Percentiles rank a stretch among this genome's conserved stretches.
These are phyloP conservation scores for Noctua janthe DNA, from an alignment of 2,888 invertebrate genomes.

Conservation along the genomic window DNA sequence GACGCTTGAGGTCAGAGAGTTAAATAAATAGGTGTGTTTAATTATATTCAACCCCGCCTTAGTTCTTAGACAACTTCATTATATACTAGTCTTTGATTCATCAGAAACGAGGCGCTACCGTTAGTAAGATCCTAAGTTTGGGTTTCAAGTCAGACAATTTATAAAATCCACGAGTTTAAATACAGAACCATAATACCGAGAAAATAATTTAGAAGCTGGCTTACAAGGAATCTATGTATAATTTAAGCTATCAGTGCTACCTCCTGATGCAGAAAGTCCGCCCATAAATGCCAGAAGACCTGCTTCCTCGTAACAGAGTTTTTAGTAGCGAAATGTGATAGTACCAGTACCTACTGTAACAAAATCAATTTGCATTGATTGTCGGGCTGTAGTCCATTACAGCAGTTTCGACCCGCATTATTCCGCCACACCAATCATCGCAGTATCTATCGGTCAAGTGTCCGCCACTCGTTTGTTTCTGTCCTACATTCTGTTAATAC, in stretches of 20 bases:
- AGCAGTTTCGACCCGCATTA: constrained; percentile 5
- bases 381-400: neutral
- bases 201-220: too few species aligned
- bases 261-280: too few species aligned
- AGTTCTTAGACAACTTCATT: constrained; percentile 14
- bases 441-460: neutral
- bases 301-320: too few species aligned
- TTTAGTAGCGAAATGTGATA: neutral
- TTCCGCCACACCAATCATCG: neutral
- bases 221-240: too few species aligned
- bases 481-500: constrained; percentile 5
- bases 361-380: neutral
- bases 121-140: neutral
- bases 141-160: neutral
- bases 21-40: constrained; percentile 25
- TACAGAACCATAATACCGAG: too few species aligned
- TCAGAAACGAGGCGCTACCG: neutral
- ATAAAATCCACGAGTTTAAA: neutral
- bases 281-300: too few species aligned
- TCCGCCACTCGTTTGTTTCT: constrained; percentile 5
- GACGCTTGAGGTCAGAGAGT: constrained; percentile 20
- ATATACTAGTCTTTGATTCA: neutral
- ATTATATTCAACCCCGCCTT: constrained; percentile 1
- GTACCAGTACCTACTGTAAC: too few species aligned
- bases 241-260: too few species aligned